Base-by-base conservation (phyloP, 2,113 vertebrate species). In the Chaetodon auriga region DNA sequence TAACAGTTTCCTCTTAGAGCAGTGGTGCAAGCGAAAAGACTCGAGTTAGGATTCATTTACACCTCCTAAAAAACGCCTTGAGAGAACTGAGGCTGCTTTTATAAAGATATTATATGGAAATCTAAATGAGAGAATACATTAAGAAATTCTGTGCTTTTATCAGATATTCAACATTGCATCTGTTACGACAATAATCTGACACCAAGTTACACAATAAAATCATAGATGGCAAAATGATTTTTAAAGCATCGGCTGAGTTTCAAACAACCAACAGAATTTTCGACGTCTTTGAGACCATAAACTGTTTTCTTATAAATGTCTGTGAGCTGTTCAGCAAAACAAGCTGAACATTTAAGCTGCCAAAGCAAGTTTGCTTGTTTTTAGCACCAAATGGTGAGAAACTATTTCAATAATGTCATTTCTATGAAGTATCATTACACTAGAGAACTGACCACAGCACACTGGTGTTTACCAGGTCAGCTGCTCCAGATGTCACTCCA, bases 1-100 rank as follows among this genome's bases (percentile, higher is more conserved):
- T 46, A 68, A 51, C 83, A 86, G 23, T 36, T 71, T 58, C 10
- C 2, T 64, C 5, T 43, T 36, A 2, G 25, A 66, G 15, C 30
- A 74, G 8, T 25, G 16, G 23, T 11, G 6, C 18, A 14, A 10
- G 30, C 30, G 3, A 30, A 1, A 30, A 30, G 30, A 30, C 30
- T n/a, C n/a, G n/a, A 30, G 30, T 30, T 30, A 30, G 30, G 30
- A 30, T 30, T 30, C 30, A 30, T 30, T 30, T 30, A 30, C 30
- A 30, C 30, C 30, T 30, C 30, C 3, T 2, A 30, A 30, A 30
- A 30, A 30, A 30, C 30, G 30, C 30, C 30, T 3, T 3, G 2
- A 30, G 30, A 30, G 3, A 30, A 30, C 30, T 30, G 30, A 30
- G 30, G 30, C 30, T 30, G 30, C 30, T 30, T 30, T 30, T 30